Evolutionary conservation across 2,113 vertebrate genomes (phyloP), one percentile per base, ranked within the genome.

Genomic region (Cyprinodon brontotheroides): DNA sequence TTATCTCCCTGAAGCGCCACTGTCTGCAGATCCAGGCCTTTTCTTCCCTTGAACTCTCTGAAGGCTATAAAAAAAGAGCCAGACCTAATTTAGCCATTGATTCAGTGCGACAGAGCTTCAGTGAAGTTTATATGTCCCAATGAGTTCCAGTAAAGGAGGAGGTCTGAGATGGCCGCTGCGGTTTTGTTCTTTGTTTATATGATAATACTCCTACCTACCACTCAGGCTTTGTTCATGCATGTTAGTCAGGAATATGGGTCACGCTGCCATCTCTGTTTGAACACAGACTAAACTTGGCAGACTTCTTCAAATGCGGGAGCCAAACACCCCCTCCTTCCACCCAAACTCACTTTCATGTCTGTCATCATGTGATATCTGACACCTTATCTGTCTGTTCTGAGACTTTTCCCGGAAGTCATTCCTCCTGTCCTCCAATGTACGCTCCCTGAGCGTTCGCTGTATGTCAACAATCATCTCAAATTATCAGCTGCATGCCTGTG

Each of bases 181-280:
- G 14, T 47, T 50, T 37, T 67, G 7, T 50, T 13, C 5, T 45
- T 13, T 14, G 41, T 66, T 14, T 66, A n/a, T 57, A 57, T 4
- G 20, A 57, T n/a, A 20, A 53, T 20, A 17, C 17, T 53, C 48
- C 2, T 53, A 53, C 48, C 2, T 53, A 53, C 48, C 8, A 15
- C 17, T 53, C 4, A 53, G 0, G 48, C 48, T 57, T 57, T 57
- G 50, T 57, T 57, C 50, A 57, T 9, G 17, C 17, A 20, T 57
- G 50, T n/a, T 57, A 9, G 17, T 9, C 50, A 82, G 72, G 74
- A 81, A 90, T 92, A 77, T 90, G 86, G 90, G 89, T 90, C 90
- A 89, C 3, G 41, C 36, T 75, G 66, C 70, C 79, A 65, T 74
- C 57, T 65, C 70, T 73, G 79, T 84, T 87, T 86, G 83, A 90